Conservation (phyloP, 2,888 invertebrate species). For the Aricia artaxerxes region DNA sequence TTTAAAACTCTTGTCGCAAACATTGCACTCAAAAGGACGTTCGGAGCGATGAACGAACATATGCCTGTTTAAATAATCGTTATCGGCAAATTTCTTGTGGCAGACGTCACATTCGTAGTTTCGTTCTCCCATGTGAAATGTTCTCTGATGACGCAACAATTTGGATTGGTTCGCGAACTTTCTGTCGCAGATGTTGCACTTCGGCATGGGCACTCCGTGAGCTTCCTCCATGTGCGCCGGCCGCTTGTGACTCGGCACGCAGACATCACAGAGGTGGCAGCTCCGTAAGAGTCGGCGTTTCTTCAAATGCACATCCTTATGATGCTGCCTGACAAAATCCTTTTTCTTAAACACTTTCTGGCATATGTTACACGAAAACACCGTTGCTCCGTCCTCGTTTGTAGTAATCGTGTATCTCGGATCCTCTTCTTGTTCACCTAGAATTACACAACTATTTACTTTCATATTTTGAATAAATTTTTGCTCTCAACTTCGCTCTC, state of each 20-base stretch:
- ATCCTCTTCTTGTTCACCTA: slow-evolving; percentile 21
- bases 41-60: background rate
- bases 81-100: background rate
- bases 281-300: background rate
- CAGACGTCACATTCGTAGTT: background rate
- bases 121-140: background rate
- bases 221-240: slow-evolving; percentile 50
- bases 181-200: slow-evolving; percentile 51
- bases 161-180: slow-evolving; percentile 48
- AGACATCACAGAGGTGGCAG: slow-evolving; percentile 38
- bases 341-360: background rate
- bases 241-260: slow-evolving; percentile 46
- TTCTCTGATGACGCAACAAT: background rate
- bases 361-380: background rate
- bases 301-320: background rate
- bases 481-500: background rate
- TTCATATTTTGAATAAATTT: background rate
- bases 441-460: slow-evolving; percentile 12
- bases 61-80: background rate
- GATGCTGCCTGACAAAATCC: background rate
- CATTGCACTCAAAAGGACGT: background rate
- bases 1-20: background rate
- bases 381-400: background rate
- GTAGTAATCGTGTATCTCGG: slow-evolving; percentile 15
- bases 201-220: slow-evolving; percentile 50